phyloP scores from a whole-genome alignment of 2,797 vertebrate genomes.

The Kryptopterus vitreolus region DNA sequence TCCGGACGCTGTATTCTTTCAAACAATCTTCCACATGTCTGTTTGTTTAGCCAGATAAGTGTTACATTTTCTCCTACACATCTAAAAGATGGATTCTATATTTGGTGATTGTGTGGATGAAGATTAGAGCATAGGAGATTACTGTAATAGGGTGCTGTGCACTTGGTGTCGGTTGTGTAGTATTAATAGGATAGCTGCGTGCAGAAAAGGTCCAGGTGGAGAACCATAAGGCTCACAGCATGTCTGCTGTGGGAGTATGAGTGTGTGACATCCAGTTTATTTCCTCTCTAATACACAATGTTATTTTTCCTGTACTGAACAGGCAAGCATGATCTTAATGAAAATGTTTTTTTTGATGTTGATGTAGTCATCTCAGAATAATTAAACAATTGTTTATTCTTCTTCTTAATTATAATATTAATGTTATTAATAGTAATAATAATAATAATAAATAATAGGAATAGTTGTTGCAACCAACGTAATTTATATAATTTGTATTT shows the following conservation, averaged over 20 bases:
- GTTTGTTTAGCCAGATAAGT: not conserved
- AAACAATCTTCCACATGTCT: not conserved
- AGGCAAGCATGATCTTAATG: constrained; percentile 14
- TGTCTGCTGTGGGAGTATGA: constrained; percentile 63
- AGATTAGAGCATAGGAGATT: constrained; percentile 25
- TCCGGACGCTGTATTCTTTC: not conserved
- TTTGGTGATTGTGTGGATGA: not conserved
- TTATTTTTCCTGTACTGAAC: constrained; percentile 38
- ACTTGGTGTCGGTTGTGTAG: constrained; percentile 38
- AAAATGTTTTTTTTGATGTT: not conserved
- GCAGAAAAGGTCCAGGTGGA: constrained; percentile 72
- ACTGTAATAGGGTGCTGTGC: constrained; percentile 31
- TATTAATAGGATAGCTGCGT: constrained; percentile 57
- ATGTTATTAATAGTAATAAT: too few relatives aligned
- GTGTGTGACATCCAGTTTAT: constrained; percentile 55
- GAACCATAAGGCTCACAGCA: constrained; percentile 76
- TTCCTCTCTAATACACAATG: not conserved
- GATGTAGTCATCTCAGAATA: not conserved
- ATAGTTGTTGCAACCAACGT: too few relatives aligned
- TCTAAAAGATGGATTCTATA: not conserved
- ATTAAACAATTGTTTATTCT: too few relatives aligned
- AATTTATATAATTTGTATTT: too few relatives aligned
- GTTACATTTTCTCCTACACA: not conserved
- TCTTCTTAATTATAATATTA: too few relatives aligned
- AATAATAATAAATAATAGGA: too few relatives aligned